Conservation (phyloP, 2,113 vertebrate genomes). For the Neogobius melanostomus region DNA sequence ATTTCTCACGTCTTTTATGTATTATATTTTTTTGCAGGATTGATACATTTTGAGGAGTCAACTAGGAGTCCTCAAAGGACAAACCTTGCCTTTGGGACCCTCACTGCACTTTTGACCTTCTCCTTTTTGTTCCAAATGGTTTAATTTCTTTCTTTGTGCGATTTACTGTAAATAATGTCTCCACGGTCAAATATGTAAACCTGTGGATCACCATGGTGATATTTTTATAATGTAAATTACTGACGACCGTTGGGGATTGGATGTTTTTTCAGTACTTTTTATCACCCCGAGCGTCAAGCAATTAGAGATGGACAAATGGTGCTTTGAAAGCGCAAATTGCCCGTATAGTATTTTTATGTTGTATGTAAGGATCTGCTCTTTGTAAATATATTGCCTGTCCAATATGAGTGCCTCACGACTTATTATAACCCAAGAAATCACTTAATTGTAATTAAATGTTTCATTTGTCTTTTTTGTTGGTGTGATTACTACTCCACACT, state of each 20-base stretch:
- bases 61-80: slow-evolving; percentile 77
- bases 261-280: slow-evolving; percentile 54
- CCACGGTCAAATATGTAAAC: slow-evolving; percentile 52
- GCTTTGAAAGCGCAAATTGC: slow-evolving; percentile 29
- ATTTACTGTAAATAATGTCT: slow-evolving; percentile 68
- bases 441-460: slow-evolving; percentile 34
- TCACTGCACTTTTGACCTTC: slow-evolving; percentile 57
- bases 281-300: slow-evolving; percentile 24
- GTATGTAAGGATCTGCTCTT: slow-evolving; percentile 65
- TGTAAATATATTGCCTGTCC: slow-evolving; percentile 76
- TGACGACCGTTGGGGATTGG: slow-evolving; percentile 62
- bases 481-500: slow-evolving; percentile 12
- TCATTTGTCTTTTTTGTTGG: slow-evolving; percentile 21
- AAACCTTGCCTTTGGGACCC: slow-evolving; percentile 65
- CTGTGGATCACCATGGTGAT: slow-evolving; percentile 70
- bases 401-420: slow-evolving; percentile 67
- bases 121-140: slow-evolving; percentile 19
- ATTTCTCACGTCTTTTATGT: not conserved
- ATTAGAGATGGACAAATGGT: slow-evolving; percentile 25
- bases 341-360: slow-evolving; percentile 48
- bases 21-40: slow-evolving; percentile 81
- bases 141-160: slow-evolving; percentile 32
- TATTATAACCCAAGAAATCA: slow-evolving; percentile 58
- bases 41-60: slow-evolving; percentile 85
- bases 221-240: slow-evolving; percentile 76